Percentiles rank a stretch among this genome's conserved stretches.
These are phyloP conservation scores for Grammomys dolichurus DNA, from an alignment of 2,113 vertebrate species.

Conservation along the genomic window DNA sequence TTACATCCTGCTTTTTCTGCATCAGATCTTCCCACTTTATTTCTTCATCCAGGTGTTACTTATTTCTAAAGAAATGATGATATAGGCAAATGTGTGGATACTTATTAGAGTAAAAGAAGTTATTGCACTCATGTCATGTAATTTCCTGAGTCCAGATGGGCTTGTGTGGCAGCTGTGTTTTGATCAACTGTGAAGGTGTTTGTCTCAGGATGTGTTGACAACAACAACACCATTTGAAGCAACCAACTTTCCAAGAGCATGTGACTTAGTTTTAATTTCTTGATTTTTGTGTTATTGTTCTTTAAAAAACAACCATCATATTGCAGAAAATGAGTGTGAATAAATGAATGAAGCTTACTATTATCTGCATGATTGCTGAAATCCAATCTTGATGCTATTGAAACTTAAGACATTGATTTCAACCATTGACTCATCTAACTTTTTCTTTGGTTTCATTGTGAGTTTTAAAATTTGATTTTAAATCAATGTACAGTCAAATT, in stretches of 20 bases:
- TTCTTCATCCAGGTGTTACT: conserved; percentile 68
- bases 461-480: conserved; percentile 40
- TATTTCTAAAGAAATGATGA: conserved; percentile 25
- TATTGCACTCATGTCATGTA: conserved; percentile 38
- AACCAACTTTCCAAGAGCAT: conserved; percentile 56
- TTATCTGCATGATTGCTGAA: background rate
- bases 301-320: background rate
- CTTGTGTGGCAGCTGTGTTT: conserved; percentile 69
- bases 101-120: conserved; percentile 63
- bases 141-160: conserved; percentile 65
- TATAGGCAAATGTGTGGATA: conserved; percentile 41
- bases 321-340: conserved; percentile 29
- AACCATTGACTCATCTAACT: conserved; percentile 25
- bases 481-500: conserved; percentile 4
- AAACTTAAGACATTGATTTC: conserved; percentile 40
- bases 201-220: conserved; percentile 63
- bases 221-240: conserved; percentile 31
- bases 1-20: conserved; percentile 54
- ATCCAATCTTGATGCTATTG: conserved; percentile 10
- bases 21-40: conserved; percentile 58
- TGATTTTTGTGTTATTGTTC: conserved; percentile 31
- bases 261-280: conserved; percentile 58
- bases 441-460: background rate
- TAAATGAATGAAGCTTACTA: background rate
- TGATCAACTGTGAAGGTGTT: conserved; percentile 68